phyloP scores from a whole-genome alignment of 2,113 vertebrate genomes.

The Plecotus auritus region DNA sequence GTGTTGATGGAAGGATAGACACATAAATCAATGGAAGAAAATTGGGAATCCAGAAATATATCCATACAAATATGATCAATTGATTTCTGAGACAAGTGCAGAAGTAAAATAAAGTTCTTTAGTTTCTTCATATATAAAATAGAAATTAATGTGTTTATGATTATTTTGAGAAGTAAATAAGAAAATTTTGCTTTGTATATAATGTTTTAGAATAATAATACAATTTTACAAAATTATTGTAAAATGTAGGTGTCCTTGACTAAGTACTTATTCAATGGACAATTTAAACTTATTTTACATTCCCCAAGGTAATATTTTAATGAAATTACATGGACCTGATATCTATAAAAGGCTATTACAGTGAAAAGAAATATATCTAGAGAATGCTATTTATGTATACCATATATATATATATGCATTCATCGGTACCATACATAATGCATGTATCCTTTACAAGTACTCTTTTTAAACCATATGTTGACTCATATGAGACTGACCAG shows the following conservation, averaged over 20 bases:
- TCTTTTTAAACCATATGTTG: not conserved
- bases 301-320: conserved; percentile 6
- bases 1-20: not conserved
- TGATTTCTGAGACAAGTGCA: not conserved
- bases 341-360: not conserved
- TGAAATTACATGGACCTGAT: not conserved
- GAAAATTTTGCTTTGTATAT: not conserved
- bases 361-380: not conserved
- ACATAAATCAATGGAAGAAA: conserved; percentile 3
- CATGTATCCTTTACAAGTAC: not conserved
- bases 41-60: not conserved
- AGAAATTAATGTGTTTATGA: not conserved
- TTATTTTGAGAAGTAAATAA: conserved; percentile 18
- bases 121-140: not conserved
- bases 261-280: not conserved
- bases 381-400: not conserved
- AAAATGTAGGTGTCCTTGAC: not conserved
- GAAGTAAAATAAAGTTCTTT: not conserved
- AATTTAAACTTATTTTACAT: conserved; percentile 1
- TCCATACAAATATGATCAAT: not conserved
- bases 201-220: not conserved
- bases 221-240: not conserved
- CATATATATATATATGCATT: not conserved
- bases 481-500: not conserved
- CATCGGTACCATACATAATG: not conserved